A percentile compares a stretch with the other conserved stretches of the same genome.
Conservation (phyloP, 2,888 invertebrate species). For the Panopea generosa region DNA sequence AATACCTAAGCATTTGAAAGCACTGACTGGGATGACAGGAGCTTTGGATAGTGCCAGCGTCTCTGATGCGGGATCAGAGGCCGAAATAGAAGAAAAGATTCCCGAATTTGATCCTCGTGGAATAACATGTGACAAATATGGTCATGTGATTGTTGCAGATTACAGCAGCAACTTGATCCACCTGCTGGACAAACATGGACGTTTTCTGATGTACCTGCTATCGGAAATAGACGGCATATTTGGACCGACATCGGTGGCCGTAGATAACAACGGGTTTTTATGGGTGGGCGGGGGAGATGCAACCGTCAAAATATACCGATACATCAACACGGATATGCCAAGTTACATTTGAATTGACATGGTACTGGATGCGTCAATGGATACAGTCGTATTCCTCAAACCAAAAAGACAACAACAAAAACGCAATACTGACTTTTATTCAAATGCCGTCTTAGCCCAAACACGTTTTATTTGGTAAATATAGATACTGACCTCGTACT, state of each 20-base stretch:
- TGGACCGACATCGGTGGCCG: conserved; percentile 68
- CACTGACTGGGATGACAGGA: conserved; percentile 49
- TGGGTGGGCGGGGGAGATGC: conserved; percentile 73
- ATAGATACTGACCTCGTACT: too few species aligned
- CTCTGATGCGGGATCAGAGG: conserved; percentile 40
- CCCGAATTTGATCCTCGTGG: conserved; percentile 71
- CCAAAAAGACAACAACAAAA: too few species aligned
- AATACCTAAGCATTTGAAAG: conserved; percentile 37
- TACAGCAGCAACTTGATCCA: conserved; percentile 69
- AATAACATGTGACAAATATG: conserved; percentile 72
- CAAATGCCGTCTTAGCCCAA: too few species aligned
- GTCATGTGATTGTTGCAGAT: conserved; percentile 74
- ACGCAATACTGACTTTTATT: too few species aligned
- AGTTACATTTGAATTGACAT: neutral
- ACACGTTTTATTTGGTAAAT: too few species aligned
- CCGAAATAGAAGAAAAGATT: conserved; percentile 27
- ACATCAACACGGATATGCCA: conserved; percentile 43
- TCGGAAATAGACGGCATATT: conserved; percentile 62
- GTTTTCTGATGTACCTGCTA: conserved; percentile 64
- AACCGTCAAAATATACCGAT: conserved; percentile 62
- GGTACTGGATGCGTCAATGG: neutral
- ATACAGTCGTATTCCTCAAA: neutral
- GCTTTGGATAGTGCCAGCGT: conserved; percentile 50
- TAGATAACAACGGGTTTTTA: conserved; percentile 66
- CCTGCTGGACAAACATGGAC: conserved; percentile 64